Percentiles rank a stretch among this genome's conserved stretches.
Conservation (phyloP, 92 coral and sea anemone species). For the Porites divaricata region DNA sequence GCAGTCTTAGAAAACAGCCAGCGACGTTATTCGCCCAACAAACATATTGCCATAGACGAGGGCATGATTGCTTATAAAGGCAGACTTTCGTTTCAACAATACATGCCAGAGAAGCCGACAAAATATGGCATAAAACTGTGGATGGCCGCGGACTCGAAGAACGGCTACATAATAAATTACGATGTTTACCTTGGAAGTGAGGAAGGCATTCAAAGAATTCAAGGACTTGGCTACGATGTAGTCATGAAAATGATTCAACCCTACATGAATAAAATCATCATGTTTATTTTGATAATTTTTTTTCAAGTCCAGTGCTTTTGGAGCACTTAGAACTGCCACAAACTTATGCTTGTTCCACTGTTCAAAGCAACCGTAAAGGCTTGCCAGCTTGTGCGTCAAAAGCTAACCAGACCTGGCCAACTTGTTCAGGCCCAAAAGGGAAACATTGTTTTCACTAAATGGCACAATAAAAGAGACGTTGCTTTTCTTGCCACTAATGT, state of each 20-base stretch:
- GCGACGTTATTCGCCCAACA: no score
- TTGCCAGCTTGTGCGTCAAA: constrained; percentile 43
- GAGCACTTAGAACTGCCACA: constrained; percentile 31
- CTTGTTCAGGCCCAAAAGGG: constrained; percentile 36
- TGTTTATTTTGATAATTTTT: constrained; percentile 54
- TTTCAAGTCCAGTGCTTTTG: constrained; percentile 34
- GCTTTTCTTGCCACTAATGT: constrained; percentile 52
- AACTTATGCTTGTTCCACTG: constrained; percentile 59
- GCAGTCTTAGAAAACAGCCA: no score
- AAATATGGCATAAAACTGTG: constrained; percentile 27
- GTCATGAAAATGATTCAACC: constrained; percentile 48
- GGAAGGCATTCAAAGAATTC: constrained; percentile 25
- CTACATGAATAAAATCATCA: constrained; percentile 35
- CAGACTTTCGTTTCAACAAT: constrained; percentile 33
- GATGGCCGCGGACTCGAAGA: not conserved
- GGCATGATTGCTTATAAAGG: not conserved
- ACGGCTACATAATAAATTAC: constrained; percentile 36
- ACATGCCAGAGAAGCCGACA: constrained; percentile 22
- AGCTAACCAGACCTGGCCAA: constrained; percentile 46
- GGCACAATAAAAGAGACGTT: constrained; percentile 71
- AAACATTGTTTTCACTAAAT: constrained; percentile 47
- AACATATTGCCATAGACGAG: no score
- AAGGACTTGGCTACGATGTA: constrained; percentile 57
- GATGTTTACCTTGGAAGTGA: constrained; percentile 49
- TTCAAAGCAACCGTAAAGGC: constrained; percentile 40